These are phyloP conservation scores for Cephus spinipes DNA, from an alignment of 2,888 invertebrate species.

Conservation along the genomic window DNA sequence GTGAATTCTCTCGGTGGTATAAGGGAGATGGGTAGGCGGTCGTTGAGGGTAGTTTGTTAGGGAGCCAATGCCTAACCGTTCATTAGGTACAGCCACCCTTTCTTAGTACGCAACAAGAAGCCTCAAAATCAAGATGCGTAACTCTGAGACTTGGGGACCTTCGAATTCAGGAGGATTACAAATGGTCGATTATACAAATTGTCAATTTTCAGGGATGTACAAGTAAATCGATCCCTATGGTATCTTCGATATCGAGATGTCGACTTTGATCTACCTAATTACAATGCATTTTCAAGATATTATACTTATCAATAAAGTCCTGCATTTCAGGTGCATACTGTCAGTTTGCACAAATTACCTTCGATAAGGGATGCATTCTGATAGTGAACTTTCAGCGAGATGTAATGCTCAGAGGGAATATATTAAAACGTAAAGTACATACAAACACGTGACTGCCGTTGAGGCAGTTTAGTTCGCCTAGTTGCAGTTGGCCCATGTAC, in stretches of 20 bases:
- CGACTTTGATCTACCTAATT: not conserved
- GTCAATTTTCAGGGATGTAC: not conserved
- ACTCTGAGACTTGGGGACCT: not conserved
- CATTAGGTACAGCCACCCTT: slow-evolving; percentile 37
- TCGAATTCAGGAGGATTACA: not conserved
- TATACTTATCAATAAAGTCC: not conserved
- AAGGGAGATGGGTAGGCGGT: slow-evolving; percentile 21
- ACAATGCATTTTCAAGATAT: not conserved
- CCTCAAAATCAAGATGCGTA: slow-evolving; percentile 3
- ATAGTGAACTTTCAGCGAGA: slow-evolving; percentile 15
- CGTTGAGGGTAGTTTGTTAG: slow-evolving; percentile 40
- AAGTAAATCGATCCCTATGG: not conserved
- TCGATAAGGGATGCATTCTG: not conserved
- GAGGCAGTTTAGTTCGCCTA: slow-evolving; percentile 47
- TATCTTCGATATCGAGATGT: not conserved
- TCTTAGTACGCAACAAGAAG: not conserved
- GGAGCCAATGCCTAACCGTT: slow-evolving; percentile 50
- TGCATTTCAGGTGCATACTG: not conserved
- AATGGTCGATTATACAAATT: not conserved
- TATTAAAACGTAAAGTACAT: slow-evolving; percentile 51
- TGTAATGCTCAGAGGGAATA: slow-evolving; percentile 52
- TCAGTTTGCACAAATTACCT: not conserved
- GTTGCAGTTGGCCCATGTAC: slow-evolving; percentile 46
- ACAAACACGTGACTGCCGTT: slow-evolving; percentile 46
- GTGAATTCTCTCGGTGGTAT: slow-evolving; percentile 47